Evolutionary conservation across 2,888 invertebrate genomes (phyloP).

Genomic region (Andrena bicolor): DNA sequence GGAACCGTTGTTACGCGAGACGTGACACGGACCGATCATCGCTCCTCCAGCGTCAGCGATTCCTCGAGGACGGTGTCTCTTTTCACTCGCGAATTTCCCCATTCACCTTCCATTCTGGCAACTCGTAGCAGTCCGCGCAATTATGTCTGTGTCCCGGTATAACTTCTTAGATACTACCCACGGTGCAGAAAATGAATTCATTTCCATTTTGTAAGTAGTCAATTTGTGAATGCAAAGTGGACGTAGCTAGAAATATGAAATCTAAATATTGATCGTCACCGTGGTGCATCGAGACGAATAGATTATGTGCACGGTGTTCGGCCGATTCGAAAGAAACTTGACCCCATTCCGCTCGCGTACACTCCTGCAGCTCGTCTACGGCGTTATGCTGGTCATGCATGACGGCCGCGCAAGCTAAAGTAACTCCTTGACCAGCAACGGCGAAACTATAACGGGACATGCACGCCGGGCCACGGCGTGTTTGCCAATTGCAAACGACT

Average conservation of each 20-base stretch:
- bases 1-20: constrained; percentile 42
- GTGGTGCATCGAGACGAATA: background rate
- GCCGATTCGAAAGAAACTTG: constrained; percentile 29
- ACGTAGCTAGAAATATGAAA: background rate
- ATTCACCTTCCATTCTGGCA: constrained; percentile 4
- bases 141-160: too few species aligned
- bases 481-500: constrained; percentile 54
- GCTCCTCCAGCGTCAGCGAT: constrained; percentile 41
- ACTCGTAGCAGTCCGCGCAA: background rate
- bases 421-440: constrained; percentile 42
- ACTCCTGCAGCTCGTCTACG: constrained; percentile 31
- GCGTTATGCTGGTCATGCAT: constrained; percentile 63
- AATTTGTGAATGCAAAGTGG: too few species aligned
- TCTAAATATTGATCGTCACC: background rate
- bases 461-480: constrained; percentile 37
- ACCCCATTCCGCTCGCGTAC: constrained; percentile 51
- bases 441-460: constrained; percentile 64
- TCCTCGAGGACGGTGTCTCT: constrained; percentile 7
- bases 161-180: too few species aligned
- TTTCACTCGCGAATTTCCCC: constrained; percentile 12
- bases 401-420: constrained; percentile 24
- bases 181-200: too few species aligned
- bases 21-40: constrained; percentile 55
- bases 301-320: constrained; percentile 25
- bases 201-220: too few species aligned